Evolutionary conservation across 2,797 vertebrate genomes (phyloP).

Genomic region (Bradypodion ventrale): DNA sequence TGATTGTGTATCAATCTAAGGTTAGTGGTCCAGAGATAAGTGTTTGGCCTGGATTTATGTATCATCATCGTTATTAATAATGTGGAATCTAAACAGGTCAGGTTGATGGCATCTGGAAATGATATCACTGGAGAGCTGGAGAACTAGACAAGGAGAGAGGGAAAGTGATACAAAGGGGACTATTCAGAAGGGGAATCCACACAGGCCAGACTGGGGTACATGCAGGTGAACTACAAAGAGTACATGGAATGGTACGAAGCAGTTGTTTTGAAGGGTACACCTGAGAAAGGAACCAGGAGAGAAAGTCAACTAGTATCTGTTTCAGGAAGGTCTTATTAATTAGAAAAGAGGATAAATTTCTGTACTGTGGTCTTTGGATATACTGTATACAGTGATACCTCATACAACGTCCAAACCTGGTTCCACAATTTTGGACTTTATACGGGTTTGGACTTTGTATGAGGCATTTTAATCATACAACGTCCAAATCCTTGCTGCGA

Average conservation of each 20-base stretch:
- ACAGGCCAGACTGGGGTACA: neutral
- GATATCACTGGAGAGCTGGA: conserved; percentile 48
- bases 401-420: too few relatives aligned
- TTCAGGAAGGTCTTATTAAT: neutral
- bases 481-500: too few relatives aligned
- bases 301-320: neutral
- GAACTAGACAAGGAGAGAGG: conserved; percentile 22
- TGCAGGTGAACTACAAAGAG: neutral
- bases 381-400: too few relatives aligned
- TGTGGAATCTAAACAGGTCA: conserved; percentile 50
- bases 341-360: neutral
- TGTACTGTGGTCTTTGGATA: neutral
- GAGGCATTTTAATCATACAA: too few relatives aligned
- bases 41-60: conserved; percentile 35
- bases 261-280: neutral
- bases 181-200: conserved; percentile 37
- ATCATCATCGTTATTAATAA: conserved; percentile 59
- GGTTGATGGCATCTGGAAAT: conserved; percentile 64
- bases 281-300: too few relatives aligned
- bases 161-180: conserved; percentile 23
- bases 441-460: too few relatives aligned
- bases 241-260: too few relatives aligned
- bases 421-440: too few relatives aligned
- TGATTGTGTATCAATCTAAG: conserved; percentile 21
- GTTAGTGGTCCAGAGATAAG: conserved; percentile 56